Base-by-base conservation (phyloP, 2,797 vertebrate genomes). In the Gymnopithys bicolor region DNA sequence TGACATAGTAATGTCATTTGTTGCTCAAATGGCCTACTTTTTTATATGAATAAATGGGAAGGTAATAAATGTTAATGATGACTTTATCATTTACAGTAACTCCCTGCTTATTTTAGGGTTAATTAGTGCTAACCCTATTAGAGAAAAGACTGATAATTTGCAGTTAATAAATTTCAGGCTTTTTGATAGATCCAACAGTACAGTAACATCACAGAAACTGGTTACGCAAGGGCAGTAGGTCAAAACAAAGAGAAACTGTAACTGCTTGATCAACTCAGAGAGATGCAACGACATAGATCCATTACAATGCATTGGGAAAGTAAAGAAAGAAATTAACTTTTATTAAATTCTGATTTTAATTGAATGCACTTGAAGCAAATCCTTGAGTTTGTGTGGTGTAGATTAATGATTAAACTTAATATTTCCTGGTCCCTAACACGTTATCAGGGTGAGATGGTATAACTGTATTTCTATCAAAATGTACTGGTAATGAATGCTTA, bases 61-160 rank as follows among this genome's bases (percentile, higher is more conserved):
- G 51, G 21, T 93, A 91, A 92, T 97, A 92, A 90, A 43, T 94
- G 66, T 92, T 94, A 96, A 96, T 94, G 51, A 68, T 94, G 78
- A 87, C 82, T 97, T 96, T 95, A 95, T 95, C 19, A 89, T 95
- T 96, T 95, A 87, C 84, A 96, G 86, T 88, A 96, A 84, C 32
- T 93, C 81, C 63, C 19, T 73, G 75, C 43, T 88, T 64, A 41
- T 68, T 95, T 93, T 90, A 91, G 45, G 30, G n/a, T 37, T 95
- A 96, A 96, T 96, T 97, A 94, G 43, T 76, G 22, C 30, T 94
- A 95, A 89, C 15, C 48, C 81, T 86, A 90, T 94, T 96, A 80
- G 30, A 89, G 24, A 59, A 89, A 71, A 89, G 63, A 48, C 49
- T 96, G 84, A 96, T 96, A 95, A 95, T 84, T 96, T 51, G 7